phyloP scores from a whole-genome alignment of 1,140 invertebrate genomes.

The Dryas iulia region DNA sequence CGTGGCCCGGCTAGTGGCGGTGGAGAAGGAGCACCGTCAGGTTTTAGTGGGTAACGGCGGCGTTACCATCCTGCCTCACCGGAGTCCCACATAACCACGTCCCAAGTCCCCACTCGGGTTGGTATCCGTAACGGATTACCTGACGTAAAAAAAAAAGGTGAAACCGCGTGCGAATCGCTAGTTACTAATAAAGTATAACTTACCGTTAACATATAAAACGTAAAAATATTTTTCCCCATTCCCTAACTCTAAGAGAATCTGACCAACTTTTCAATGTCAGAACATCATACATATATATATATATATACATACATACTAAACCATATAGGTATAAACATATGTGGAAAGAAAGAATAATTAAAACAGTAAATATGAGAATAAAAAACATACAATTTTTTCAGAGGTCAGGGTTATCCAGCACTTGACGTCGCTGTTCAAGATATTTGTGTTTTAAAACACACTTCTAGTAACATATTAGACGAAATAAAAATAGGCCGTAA shows the following conservation, averaged over 20 bases:
- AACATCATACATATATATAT: not conserved
- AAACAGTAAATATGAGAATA: constrained; percentile 1
- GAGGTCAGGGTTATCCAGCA: not conserved
- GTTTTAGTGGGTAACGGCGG: too few relatives aligned
- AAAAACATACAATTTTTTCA: not conserved
- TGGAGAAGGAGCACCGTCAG: too few relatives aligned
- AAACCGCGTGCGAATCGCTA: too few relatives aligned
- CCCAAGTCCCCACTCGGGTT: too few relatives aligned
- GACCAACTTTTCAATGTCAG: not conserved
- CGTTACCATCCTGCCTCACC: too few relatives aligned
- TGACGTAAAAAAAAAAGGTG: too few relatives aligned
- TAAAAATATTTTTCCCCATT: not conserved
- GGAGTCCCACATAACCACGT: too few relatives aligned
- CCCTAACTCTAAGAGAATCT: not conserved
- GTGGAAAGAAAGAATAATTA: not conserved
- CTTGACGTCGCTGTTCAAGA: not conserved
- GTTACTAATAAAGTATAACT: not conserved
- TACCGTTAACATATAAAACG: too few relatives aligned
- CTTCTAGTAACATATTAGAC: not conserved
- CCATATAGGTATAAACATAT: too few relatives aligned
- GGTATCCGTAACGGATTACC: too few relatives aligned
- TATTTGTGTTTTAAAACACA: not conserved
- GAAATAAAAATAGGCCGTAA: not conserved
- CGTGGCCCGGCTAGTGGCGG: too few relatives aligned
- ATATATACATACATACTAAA: not conserved